Base-by-base conservation (phyloP, 23 tunicate genomes). In the Trididemnum nubilum region DNA sequence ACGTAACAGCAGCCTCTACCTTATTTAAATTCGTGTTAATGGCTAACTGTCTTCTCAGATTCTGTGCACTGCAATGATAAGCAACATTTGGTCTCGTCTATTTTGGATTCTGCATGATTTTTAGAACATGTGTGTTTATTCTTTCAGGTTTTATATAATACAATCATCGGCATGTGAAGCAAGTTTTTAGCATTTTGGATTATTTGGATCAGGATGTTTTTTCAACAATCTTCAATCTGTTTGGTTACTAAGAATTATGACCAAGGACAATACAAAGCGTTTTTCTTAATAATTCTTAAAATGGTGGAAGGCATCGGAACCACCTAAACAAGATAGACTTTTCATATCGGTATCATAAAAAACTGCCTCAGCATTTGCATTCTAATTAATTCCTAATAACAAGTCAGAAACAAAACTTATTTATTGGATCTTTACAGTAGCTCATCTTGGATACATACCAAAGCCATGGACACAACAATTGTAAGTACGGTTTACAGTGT, bases 301-400 rank as follows among this genome's bases (percentile, higher is more conserved):
- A 73, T 73, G 78, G 78, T 73, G 57, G 78, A 73, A 3, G 31
- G 31, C 15, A 19, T 73, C 29, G 78, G 58, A 73, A 73, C 78
- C 57, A 73, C 78, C 30, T 73, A 73, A 73, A 32, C 29, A 12
- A 61, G n/a, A 61, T 3, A 22, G n/a, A 61, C 26, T 21, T 61
- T 61, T 21, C 25, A 61, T 12, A 24, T 12, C n/a, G n/a, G n/a
- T n/a, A n/a, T n/a, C n/a, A n/a, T 12, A 21, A 61, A 61, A 24
- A 61, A 61, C 67, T 61, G 29, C 29, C 67, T 3, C 67, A 61
- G 67, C 67, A 61, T 61, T 61, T 61, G 67, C 67, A 3, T 61
- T 61, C 29, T 4, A 3, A 61, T 49, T 49, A 9, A 9, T 49
- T 49, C n/a, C n/a, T n/a, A n/a, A n/a, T n/a, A n/a, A n/a, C n/a